These are phyloP conservation scores for Sterrhoptilus dennistouni DNA, from an alignment of 2,113 vertebrate genomes.

Conservation along the genomic window DNA sequence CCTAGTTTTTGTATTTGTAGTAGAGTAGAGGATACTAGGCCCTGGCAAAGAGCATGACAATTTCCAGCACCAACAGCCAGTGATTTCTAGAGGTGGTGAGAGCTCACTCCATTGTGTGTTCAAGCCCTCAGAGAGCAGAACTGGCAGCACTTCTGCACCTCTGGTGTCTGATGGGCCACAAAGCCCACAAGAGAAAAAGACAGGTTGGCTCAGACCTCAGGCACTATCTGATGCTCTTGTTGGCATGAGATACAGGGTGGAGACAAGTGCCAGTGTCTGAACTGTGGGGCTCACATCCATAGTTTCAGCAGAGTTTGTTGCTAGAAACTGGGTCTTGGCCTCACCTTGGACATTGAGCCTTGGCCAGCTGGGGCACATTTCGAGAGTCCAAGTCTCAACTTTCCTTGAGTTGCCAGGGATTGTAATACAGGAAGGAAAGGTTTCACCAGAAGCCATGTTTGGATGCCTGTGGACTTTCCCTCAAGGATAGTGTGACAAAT, in stretches of 20 bases:
- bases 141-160: neutral
- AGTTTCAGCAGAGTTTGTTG: neutral
- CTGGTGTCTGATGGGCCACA: neutral
- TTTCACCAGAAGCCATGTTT: neutral
- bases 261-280: neutral
- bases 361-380: neutral
- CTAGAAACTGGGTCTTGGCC: neutral
- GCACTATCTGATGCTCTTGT: neutral
- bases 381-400: neutral
- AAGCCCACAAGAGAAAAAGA: neutral
- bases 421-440: neutral
- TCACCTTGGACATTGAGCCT: neutral
- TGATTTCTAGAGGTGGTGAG: neutral
- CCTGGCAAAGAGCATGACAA: neutral
- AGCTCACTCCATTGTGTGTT: neutral
- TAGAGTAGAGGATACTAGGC: neutral
- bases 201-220: neutral
- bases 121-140: neutral
- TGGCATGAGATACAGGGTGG: neutral
- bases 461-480: neutral
- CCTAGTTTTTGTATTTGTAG: neutral
- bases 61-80: neutral
- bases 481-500: neutral
- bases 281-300: neutral
- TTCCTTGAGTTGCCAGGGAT: neutral